Evolutionary conservation across 1,140 invertebrate species (phyloP).

Genomic region (Calycopis cecrops): DNA sequence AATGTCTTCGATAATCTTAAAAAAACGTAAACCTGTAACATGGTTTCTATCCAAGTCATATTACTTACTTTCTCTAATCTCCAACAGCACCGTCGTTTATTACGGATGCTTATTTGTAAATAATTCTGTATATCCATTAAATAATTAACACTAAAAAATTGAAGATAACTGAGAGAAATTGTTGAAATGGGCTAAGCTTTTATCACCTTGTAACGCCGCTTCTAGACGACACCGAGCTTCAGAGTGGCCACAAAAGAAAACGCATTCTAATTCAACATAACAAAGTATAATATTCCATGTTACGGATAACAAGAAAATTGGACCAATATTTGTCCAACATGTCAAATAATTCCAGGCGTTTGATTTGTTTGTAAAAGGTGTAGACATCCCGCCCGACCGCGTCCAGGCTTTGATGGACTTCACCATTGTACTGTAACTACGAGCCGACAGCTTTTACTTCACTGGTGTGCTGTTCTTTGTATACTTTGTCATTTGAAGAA

Average conservation of each 20-base stretch:
- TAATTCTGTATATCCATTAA: too few species aligned
- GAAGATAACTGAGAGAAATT: constrained; percentile 24
- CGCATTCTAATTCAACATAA: constrained; percentile 6
- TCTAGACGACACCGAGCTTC: constrained; percentile 2
- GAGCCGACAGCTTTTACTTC: constrained; percentile 8
- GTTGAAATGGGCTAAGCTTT: constrained; percentile 28
- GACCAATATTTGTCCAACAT: constrained; percentile 39
- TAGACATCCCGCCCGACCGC: constrained; percentile 29
- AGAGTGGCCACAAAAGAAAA: constrained; percentile 14
- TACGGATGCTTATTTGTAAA: too few species aligned
- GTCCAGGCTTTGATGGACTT: constrained; percentile 28
- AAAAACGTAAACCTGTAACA: too few species aligned
- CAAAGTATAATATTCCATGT: constrained; percentile 22
- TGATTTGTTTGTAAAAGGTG: constrained; percentile 52
- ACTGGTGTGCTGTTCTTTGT: constrained; percentile 29
- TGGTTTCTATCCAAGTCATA: too few species aligned
- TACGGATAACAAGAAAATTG: constrained; percentile 23
- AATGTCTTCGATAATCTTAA: too few species aligned
- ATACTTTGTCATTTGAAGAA: constrained; percentile 46
- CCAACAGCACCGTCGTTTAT: too few species aligned
- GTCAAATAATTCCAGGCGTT: constrained; percentile 50
- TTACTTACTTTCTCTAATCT: too few species aligned
- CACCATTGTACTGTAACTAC: constrained; percentile 16
- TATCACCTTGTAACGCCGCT: constrained; percentile 37
- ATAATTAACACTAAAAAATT: constrained; percentile 12